Conservation (phyloP, 2,113 vertebrate genomes). For the Anhinga anhinga region DNA sequence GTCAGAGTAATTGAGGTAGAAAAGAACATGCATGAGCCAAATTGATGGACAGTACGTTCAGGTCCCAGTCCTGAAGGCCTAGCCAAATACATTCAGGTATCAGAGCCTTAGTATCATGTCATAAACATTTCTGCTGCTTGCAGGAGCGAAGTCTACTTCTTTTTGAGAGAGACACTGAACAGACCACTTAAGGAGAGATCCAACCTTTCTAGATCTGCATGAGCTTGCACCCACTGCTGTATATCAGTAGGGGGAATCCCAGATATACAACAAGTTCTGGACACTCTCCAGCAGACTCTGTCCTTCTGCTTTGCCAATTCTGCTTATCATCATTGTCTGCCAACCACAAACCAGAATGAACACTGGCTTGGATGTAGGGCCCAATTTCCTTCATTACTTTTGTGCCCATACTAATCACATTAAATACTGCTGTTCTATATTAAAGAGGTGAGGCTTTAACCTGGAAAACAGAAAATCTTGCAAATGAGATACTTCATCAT, state of each 20-base stretch:
- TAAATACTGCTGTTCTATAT: accelerated
- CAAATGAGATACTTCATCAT: background rate
- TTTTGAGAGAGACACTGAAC: background rate
- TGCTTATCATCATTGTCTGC: background rate
- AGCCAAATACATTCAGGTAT: background rate
- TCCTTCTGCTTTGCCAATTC: background rate
- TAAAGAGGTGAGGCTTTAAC: background rate
- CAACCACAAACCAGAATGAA: background rate
- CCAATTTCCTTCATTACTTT: background rate
- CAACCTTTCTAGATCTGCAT: background rate
- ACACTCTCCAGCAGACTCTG: background rate
- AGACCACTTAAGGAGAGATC: background rate
- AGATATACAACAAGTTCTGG: background rate
- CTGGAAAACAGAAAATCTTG: background rate
- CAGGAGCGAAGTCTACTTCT: background rate
- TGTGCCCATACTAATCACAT: background rate
- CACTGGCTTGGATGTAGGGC: background rate
- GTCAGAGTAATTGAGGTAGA: background rate
- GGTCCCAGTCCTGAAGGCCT: background rate
- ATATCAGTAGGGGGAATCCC: background rate
- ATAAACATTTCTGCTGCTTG: background rate
- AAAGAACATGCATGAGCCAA: background rate
- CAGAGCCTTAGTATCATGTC: background rate
- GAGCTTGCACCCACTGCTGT: background rate
- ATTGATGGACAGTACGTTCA: background rate